Evolutionary conservation across 1,140 invertebrate genomes (phyloP), one percentile per base, ranked within the genome.

Genomic region (Aphaenogaster ashmeadi): DNA sequence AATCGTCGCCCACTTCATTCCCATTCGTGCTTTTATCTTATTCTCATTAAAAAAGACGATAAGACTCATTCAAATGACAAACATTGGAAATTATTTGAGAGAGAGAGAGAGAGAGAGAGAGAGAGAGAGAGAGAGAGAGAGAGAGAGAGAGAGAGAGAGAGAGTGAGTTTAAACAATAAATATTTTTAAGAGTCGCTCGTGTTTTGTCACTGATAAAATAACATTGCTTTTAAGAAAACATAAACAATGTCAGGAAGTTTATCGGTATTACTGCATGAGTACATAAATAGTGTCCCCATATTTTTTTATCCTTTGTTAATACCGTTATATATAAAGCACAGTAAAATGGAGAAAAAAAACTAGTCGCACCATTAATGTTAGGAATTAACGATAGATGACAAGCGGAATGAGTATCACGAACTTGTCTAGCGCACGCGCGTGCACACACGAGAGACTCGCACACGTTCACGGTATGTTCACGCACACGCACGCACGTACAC

Each of bases 181-280:
- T 74, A 84, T 84, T 84, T 84, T 84, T 60, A 84, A 84, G 67
- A 74, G 87, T 52, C 75, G 56, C 27, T 38, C 18, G 27, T 62
- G 67, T 80, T 86, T 72, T 75, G 84, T 69, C 62, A 47, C 75
- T 54, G 86, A 86, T 83, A 87, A 89, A 87, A 87, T 89, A 90
- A 88, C 89, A 87, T 87, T 67, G 78, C 81, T 67, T 60, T 60
- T 60, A 74, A 84, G 69, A 75, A 84, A 84, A 84, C 80, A 74
- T 74, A 74, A 84, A 84, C 80, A 84, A 84, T 84, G 80, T 84
- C 80, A 54, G 80, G 56, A 84, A 84, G 80, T 84, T 84, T 84
- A 84, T 84, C 80, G 56, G 41, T 83, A 83, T 84, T 84, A 74
- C 44, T 74, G 27, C 69, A 50, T 21, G 80, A 84, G 85, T 86